Percentiles rank a stretch among this genome's conserved stretches.
phyloP scores from a whole-genome alignment of 2,888 invertebrate species.

The Scaptomyza polygonia region DNA sequence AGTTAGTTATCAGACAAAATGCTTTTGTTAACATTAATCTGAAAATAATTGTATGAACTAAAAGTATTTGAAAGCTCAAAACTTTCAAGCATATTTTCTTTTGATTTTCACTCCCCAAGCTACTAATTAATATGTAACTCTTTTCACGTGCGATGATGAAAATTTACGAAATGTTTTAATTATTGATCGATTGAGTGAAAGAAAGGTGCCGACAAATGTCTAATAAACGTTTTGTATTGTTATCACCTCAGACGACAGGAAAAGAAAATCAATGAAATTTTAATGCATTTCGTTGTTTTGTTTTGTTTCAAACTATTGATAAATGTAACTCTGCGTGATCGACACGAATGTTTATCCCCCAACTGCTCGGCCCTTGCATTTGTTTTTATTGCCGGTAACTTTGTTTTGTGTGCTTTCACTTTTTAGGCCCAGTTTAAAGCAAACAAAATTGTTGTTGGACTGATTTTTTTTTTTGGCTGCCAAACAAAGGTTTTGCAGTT shows the following conservation, averaged over 20 bases:
- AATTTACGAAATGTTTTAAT: constrained; percentile 37
- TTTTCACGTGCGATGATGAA: constrained; percentile 32
- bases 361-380: constrained; percentile 16
- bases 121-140: constrained; percentile 51
- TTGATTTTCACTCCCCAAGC: constrained; percentile 4
- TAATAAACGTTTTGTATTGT: constrained; percentile 37
- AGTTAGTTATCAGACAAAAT: background rate
- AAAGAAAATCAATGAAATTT: constrained; percentile 54
- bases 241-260: constrained; percentile 19
- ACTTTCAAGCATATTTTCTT: background rate
- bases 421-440: constrained; percentile 53
- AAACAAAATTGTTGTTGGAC: constrained; percentile 49
- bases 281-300: constrained; percentile 31
- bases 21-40: background rate
- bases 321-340: constrained; percentile 45
- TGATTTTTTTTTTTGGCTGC: constrained; percentile 12
- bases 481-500: constrained; percentile 15
- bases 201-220: constrained; percentile 50
- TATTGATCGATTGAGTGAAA: constrained; percentile 39
- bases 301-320: constrained; percentile 21
- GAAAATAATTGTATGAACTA: background rate
- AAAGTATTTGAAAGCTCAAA: background rate
- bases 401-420: constrained; percentile 62
- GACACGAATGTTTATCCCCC: constrained; percentile 17
- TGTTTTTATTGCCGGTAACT: constrained; percentile 36